Evolutionary conservation across 2,797 vertebrate species (phyloP), one percentile per base, ranked within the genome.

Genomic region (Mareca strepera): DNA sequence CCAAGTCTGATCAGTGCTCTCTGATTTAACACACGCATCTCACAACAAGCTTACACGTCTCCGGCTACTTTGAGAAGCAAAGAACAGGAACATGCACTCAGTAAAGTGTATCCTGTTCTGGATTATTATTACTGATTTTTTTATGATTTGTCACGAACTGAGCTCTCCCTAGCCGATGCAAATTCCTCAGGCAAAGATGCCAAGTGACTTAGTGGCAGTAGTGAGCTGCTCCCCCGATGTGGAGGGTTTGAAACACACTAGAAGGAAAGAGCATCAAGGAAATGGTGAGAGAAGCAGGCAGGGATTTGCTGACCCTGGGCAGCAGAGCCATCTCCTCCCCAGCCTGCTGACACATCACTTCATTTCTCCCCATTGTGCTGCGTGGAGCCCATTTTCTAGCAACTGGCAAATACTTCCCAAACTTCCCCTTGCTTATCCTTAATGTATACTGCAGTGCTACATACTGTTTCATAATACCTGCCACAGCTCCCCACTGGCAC

Each of bases 171-270:
- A 53, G 33, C 10, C 46, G 55, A 50, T 2, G 16, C 39, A 41
- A 67, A n/a, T 37, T 56, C 33, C 6, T 15, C 23, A 23, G 16
- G 39, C 5, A 20, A 26, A 28, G 37, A 41, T 48, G 35, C 48
- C 35, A n/a, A 56, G 29, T 2, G 37, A 52, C 15, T n/a, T 4
- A 3, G 50, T 0, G 1, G 17, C 58, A 3, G 6, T 6, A 52
- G 23, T 23, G 37, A 64, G 37, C 20, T 39, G 66, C 78, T 66
- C 33, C 53, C 81, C 29, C 1, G 3, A 29, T 11, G 10, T 0
- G 6, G 25, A 22, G 33, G 7, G 12, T 48, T 20, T 55, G 33
- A 87, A 77, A 48, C 9, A 7, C 6, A 1, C 53, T 14, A n/a
- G 44, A 77, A 59, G 52, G 72, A 66, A 70, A 77, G 39, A 29